phyloP scores from a whole-genome alignment of 2,888 invertebrate genomes.

The Sesia bembeciformis region DNA sequence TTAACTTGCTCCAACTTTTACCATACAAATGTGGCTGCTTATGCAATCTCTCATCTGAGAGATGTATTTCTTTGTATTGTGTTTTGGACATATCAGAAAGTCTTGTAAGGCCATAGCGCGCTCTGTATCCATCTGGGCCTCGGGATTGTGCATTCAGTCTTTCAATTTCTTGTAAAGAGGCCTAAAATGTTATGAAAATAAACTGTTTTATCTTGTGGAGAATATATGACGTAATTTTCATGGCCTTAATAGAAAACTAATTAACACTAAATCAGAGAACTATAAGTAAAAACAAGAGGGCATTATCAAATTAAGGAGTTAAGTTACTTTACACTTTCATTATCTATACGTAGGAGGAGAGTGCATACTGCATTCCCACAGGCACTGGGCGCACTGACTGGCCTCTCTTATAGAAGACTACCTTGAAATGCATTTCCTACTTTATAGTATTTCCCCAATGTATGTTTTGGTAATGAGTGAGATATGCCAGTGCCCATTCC shows the following conservation, averaged over 20 bases:
- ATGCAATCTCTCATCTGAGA: constrained; percentile 46
- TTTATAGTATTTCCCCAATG: too few relatives aligned
- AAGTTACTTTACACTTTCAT: too few relatives aligned
- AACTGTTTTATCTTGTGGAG: too few relatives aligned
- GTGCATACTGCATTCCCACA: too few relatives aligned
- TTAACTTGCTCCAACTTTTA: constrained; percentile 33
- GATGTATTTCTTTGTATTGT: constrained; percentile 71
- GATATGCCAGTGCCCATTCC: too few relatives aligned
- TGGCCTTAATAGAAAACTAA: too few relatives aligned
- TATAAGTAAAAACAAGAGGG: constrained; percentile 1
- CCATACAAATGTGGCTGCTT: constrained; percentile 30
- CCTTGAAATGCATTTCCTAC: too few relatives aligned
- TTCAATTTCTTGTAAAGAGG: constrained; percentile 62
- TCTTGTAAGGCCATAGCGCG: constrained; percentile 74
- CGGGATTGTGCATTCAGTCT: constrained; percentile 51
- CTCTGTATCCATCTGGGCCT: constrained; percentile 49
- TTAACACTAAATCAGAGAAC: background rate
- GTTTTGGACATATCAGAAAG: constrained; percentile 77
- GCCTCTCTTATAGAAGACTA: too few relatives aligned
- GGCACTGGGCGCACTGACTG: too few relatives aligned
- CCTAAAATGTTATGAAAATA: constrained; percentile 28
- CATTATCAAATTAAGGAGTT: too few relatives aligned
- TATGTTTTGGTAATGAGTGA: too few relatives aligned
- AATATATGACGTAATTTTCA: too few relatives aligned
- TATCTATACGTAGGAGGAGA: background rate